Conservation (phyloP, 1,140 invertebrate species). For the Pectinophora gossypiella region DNA sequence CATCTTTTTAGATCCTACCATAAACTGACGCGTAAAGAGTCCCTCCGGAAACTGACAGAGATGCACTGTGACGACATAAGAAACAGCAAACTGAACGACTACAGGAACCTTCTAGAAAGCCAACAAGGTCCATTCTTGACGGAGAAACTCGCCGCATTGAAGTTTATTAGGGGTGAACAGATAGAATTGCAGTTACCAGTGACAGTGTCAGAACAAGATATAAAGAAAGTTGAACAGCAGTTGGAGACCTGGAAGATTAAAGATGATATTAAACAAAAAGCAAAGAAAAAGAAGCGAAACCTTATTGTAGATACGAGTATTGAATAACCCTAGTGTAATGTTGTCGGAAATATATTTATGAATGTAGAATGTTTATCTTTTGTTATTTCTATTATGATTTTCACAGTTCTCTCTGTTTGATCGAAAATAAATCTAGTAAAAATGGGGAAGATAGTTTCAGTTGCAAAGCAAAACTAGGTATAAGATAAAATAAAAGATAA, state of each 20-base stretch:
- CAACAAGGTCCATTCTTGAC: slow-evolving; percentile 82
- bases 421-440: too few species aligned
- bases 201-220: slow-evolving; percentile 80
- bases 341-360: not conserved
- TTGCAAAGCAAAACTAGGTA: too few species aligned
- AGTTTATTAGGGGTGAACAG: slow-evolving; percentile 84
- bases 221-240: slow-evolving; percentile 76
- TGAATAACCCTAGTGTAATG: slow-evolving; percentile 8
- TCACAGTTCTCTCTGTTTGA: too few species aligned
- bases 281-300: slow-evolving; percentile 54
- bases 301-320: slow-evolving; percentile 26
- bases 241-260: slow-evolving; percentile 63
- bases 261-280: slow-evolving; percentile 54
- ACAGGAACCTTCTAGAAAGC: slow-evolving; percentile 77
- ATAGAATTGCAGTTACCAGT: slow-evolving; percentile 78
- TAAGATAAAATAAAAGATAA: too few species aligned
- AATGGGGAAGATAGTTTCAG: too few species aligned
- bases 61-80: slow-evolving; percentile 81
- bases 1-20: slow-evolving; percentile 52
- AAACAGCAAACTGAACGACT: slow-evolving; percentile 78
- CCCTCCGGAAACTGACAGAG: slow-evolving; percentile 79
- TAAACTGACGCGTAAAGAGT: slow-evolving; percentile 80
- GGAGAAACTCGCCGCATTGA: slow-evolving; percentile 78
- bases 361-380: too few species aligned
- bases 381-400: too few species aligned